Evolutionary conservation across 2,888 invertebrate species (phyloP), one percentile per base, ranked within the genome.

Genomic region (Linnaemya vulpina): DNA sequence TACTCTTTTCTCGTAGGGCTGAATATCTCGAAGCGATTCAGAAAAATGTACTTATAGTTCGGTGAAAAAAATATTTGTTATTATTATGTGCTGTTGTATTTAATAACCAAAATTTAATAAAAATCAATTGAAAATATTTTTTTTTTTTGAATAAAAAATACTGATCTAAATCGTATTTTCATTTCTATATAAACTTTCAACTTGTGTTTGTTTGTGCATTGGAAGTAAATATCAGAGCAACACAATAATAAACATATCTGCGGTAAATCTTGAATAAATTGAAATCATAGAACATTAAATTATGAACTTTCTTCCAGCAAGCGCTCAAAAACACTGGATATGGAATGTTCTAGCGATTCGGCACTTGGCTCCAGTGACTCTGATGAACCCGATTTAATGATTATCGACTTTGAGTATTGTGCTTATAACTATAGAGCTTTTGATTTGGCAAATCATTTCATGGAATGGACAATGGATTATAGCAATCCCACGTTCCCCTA

Each of bases 321-420:
- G 77, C 38, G 63, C 17, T 62, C 43, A 22, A 75, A 25, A 53
- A 60, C 83, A 1, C 53, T 82, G 30, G 88, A 89, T 73, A 43
- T 85, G 11, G 90, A 91, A 13, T 86, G 86, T 35, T 88, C 89
- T 0, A 90, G 81, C 3, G 89, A 89, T 81, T 88, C 88, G 7
- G 80, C 83, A 8, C 65, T 88, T 8, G 87, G 87, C 30, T 83
- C 76, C 15, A 76, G 55, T 49, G 87, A 87, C 35, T 89, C 90
- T 78, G 87, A 86, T 68, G 91, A 90, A 87, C 95, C 95, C 0
- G 94, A 94, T 86, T 92, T 97, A 43, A 96, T 96, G 17, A 93
- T 97, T 38, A 97, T 97, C 89, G 98, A 98, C 91, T 98, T 97
- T 91, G 98, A 98, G 92, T 98, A 98, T 91, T 98, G 98, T 92